Conservation (phyloP, 1,140 invertebrate species). For the Hycleus phaleratus region DNA sequence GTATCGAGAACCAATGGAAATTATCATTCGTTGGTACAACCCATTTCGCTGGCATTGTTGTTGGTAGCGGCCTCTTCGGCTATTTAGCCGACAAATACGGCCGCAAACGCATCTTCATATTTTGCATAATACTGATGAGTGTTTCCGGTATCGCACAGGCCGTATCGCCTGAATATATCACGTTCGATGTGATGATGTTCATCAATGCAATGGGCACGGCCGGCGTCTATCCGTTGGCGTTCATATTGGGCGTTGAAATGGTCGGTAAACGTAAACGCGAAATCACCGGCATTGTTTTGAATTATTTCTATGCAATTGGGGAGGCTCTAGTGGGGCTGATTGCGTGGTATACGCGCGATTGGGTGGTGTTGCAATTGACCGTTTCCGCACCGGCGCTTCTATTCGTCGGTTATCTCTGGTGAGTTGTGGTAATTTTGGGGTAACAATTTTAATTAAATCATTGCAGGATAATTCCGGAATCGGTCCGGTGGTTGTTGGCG, state of each 20-base stretch:
- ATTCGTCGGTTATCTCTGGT: slow-evolving; percentile 52
- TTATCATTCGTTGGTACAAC: slow-evolving; percentile 53
- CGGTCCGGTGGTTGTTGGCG: slow-evolving; percentile 54
- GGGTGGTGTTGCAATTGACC: slow-evolving; percentile 51
- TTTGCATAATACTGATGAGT: slow-evolving; percentile 48
- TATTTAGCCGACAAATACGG: slow-evolving; percentile 53
- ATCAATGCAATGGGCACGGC: slow-evolving; percentile 52
- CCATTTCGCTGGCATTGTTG: slow-evolving; percentile 53
- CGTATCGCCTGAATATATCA: slow-evolving; percentile 47
- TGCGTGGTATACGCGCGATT: slow-evolving; percentile 52
- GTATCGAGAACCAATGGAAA: slow-evolving; percentile 53
- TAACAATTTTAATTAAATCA: neutral
- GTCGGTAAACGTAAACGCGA: slow-evolving; percentile 55
- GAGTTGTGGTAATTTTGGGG: slow-evolving; percentile 9
- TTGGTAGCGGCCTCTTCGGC: slow-evolving; percentile 50
- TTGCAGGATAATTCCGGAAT: slow-evolving; percentile 53
- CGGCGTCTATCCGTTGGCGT: slow-evolving; percentile 53
- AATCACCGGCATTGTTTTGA: slow-evolving; percentile 53
- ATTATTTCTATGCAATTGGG: slow-evolving; percentile 60
- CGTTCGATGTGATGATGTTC: slow-evolving; percentile 49
- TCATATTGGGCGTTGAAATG: slow-evolving; percentile 60
- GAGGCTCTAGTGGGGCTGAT: slow-evolving; percentile 51
- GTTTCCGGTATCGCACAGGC: slow-evolving; percentile 48
- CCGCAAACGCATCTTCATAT: slow-evolving; percentile 50
- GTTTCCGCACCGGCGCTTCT: slow-evolving; percentile 49